Evolutionary conservation across 2,888 invertebrate species (phyloP).

Genomic region (Agrotis exclamationis): DNA sequence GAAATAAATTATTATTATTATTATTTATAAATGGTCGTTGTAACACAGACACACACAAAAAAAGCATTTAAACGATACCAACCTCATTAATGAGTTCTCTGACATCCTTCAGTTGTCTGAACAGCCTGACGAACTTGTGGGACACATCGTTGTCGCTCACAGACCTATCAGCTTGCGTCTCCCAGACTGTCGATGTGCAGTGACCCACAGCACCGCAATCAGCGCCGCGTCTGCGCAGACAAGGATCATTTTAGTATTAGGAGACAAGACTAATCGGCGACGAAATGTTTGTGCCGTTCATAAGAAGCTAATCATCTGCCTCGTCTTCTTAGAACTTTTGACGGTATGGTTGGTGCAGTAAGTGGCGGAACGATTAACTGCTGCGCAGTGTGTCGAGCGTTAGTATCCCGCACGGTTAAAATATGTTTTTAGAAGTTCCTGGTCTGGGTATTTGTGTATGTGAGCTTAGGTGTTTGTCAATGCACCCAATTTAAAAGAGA

Average conservation of each 20-base stretch:
- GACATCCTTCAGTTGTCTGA: constrained; percentile 84
- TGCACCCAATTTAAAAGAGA: too few relatives aligned
- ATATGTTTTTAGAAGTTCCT: too few relatives aligned
- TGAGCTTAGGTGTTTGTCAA: too few relatives aligned
- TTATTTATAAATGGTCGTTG: too few relatives aligned
- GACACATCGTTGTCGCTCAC: constrained; percentile 94
- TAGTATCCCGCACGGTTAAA: too few relatives aligned
- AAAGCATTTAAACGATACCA: constrained; percentile 41
- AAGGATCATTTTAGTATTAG: not conserved
- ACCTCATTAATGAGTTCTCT: constrained; percentile 86
- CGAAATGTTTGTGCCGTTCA: not conserved
- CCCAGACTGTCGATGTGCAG: constrained; percentile 96
- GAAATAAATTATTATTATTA: too few relatives aligned
- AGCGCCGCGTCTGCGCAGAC: constrained; percentile 92
- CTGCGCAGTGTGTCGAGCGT: too few relatives aligned
- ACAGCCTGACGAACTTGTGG: constrained; percentile 91
- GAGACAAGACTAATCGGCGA: not conserved
- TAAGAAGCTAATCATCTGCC: not conserved
- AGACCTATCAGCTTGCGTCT: constrained; percentile 90
- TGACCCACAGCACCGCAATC: constrained; percentile 95
- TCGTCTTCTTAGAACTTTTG: not conserved
- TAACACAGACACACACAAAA: not conserved
- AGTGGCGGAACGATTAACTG: too few relatives aligned
- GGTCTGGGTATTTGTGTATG: too few relatives aligned
- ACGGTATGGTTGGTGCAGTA: too few relatives aligned